Evolutionary conservation across 2,888 invertebrate species (phyloP).

Genomic region (Rhabditoides inermis): DNA sequence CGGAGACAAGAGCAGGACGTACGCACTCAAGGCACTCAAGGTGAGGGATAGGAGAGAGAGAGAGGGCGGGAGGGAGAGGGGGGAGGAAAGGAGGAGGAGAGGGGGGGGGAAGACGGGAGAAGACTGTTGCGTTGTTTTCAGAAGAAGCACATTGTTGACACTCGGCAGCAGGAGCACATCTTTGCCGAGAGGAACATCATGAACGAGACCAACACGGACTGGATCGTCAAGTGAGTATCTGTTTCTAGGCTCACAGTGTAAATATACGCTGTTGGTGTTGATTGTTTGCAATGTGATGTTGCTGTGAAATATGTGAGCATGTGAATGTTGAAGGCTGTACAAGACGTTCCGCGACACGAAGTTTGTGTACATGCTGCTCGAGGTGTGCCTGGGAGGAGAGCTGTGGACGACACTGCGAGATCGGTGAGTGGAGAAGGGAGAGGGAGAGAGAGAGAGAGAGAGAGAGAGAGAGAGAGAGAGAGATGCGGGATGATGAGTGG

Average conservation of each 20-base stretch:
- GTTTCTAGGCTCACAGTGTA: slow-evolving; percentile 64
- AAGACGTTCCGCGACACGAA: slow-evolving; percentile 79
- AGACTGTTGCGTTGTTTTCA: slow-evolving; percentile 50
- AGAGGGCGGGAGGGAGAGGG: slow-evolving; percentile 59
- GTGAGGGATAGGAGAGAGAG: slow-evolving; percentile 66
- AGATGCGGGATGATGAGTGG: no score
- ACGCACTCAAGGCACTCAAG: slow-evolving; percentile 79
- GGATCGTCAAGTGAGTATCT: slow-evolving; percentile 66
- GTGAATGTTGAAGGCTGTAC: no score
- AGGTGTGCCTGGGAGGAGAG: slow-evolving; percentile 85
- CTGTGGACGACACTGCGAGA: slow-evolving; percentile 83
- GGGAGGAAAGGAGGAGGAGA: not conserved
- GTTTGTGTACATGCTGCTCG: slow-evolving; percentile 86
- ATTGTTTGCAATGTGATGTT: not conserved
- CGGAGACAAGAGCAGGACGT: slow-evolving; percentile 59
- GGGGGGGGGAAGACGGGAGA: not conserved
- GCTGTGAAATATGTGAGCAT: no score
- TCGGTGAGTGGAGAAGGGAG: slow-evolving; percentile 54
- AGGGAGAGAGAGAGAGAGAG: not conserved
- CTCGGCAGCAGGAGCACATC: slow-evolving; percentile 78
- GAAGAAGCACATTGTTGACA: slow-evolving; percentile 66
- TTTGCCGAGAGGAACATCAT: slow-evolving; percentile 77
- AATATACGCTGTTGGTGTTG: slow-evolving; percentile 62
- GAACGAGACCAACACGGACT: slow-evolving; percentile 67
- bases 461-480: no score